Conservation (phyloP, 2,888 invertebrate species). For the Epistrophella euchroma region DNA sequence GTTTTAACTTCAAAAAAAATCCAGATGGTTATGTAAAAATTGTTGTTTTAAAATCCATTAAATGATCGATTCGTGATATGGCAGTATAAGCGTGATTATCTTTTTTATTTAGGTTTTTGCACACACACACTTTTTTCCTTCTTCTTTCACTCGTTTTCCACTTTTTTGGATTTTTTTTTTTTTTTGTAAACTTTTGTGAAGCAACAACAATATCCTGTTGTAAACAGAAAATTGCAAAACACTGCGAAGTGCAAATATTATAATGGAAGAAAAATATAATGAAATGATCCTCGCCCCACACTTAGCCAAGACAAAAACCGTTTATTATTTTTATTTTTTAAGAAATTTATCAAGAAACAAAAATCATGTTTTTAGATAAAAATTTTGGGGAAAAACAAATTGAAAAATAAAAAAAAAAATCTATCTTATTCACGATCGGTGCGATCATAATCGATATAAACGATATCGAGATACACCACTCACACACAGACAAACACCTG, state of each 20-base stretch:
- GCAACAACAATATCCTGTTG: conserved; percentile 26
- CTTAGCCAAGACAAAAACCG: conserved; percentile 8
- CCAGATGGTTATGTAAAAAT: conserved; percentile 59
- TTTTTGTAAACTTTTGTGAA: conserved; percentile 5
- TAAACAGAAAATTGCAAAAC: conserved; percentile 40
- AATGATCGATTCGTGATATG: conserved; percentile 53
- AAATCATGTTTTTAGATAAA: neutral
- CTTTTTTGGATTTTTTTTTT: conserved; percentile 21
- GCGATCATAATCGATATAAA: conserved; percentile 57
- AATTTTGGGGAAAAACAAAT: conserved; percentile 22
- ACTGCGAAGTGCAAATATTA: neutral
- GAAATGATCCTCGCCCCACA: neutral
- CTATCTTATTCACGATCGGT: conserved; percentile 52
- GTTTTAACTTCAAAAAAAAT: conserved; percentile 39
- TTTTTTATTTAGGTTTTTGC: conserved; percentile 4
- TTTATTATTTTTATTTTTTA: neutral
- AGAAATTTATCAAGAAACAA: conserved; percentile 3
- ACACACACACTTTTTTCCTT: conserved; percentile 45
- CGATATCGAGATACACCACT: conserved; percentile 53
- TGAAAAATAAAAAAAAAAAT: conserved; percentile 20
- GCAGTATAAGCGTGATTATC: conserved; percentile 28
- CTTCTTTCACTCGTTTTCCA: conserved; percentile 29
- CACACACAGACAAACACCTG: conserved; percentile 64
- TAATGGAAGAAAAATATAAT: neutral
- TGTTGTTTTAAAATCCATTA: conserved; percentile 49